These are phyloP conservation scores for Hestina assimilis DNA, from an alignment of 1,140 invertebrate genomes.

Conservation along the genomic window DNA sequence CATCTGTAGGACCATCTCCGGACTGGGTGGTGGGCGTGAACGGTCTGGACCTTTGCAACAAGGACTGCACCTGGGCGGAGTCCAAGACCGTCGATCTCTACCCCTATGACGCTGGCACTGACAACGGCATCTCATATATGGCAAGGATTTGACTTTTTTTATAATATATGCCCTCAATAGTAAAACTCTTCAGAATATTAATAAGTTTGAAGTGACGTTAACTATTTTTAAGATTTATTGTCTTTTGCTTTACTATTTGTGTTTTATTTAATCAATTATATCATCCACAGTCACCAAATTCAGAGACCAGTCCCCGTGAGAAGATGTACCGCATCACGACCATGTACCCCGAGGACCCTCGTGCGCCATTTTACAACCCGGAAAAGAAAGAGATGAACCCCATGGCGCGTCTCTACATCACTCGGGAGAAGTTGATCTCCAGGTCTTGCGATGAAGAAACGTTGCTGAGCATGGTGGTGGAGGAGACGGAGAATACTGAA, in stretches of 20 bases:
- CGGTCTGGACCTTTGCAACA: conserved; percentile 92
- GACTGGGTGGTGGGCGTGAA: conserved; percentile 99
- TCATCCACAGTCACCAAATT: conserved; percentile 86
- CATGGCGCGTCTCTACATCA: conserved; percentile 87
- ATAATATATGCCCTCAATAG: too few species aligned
- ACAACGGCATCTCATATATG: conserved; percentile 95
- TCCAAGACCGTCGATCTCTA: conserved; percentile 93
- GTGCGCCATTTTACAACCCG: conserved; percentile 95
- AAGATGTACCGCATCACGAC: conserved; percentile 93
- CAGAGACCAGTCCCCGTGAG: conserved; percentile 91
- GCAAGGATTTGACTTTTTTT: conserved; percentile 93
- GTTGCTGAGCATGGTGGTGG: conserved; percentile 79
- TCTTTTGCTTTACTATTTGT: background rate
- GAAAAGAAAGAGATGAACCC: conserved; percentile 86
- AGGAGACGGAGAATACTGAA: conserved; percentile 86
- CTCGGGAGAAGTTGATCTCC: conserved; percentile 85
- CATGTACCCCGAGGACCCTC: conserved; percentile 90
- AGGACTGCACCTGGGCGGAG: conserved; percentile 95
- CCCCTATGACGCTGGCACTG: conserved; percentile 98
- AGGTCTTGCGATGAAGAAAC: conserved; percentile 85
- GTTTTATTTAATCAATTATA: background rate
- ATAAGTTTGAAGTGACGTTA: background rate
- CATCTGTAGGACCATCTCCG: conserved; percentile 89
- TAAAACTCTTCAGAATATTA: background rate
- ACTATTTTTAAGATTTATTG: background rate